These are phyloP conservation scores for Bradypodion pumilum DNA, from an alignment of 2,797 vertebrate genomes.

Conservation along the genomic window DNA sequence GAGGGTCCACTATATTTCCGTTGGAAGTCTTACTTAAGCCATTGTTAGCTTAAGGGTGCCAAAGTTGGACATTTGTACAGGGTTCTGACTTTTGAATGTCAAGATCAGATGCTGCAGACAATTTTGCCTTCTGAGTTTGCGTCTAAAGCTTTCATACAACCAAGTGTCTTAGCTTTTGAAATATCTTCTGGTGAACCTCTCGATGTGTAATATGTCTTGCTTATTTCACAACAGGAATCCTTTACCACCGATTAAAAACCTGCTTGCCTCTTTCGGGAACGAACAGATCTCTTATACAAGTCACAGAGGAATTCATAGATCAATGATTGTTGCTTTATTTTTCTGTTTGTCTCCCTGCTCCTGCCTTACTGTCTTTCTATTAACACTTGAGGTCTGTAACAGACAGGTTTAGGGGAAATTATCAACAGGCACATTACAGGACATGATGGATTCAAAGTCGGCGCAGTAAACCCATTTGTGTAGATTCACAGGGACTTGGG, in stretches of 20 bases:
- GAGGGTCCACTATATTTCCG: background rate
- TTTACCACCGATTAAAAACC: constrained; percentile 71
- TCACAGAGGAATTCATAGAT: constrained; percentile 6
- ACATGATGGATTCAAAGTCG: background rate
- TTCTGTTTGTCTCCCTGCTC: constrained; percentile 42
- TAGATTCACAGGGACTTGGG: too few species aligned
- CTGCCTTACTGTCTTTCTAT: background rate
- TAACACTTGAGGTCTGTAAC: constrained; percentile 35
- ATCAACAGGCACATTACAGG: background rate
- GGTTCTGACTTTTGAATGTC: background rate
- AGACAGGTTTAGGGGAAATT: background rate
- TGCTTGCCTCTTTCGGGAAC: constrained; percentile 80
- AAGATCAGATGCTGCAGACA: background rate
- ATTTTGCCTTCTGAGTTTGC: background rate
- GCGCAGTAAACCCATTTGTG: too few species aligned
- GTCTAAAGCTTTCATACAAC: background rate
- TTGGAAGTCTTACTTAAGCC: background rate
- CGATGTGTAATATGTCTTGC: background rate
- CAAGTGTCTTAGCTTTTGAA: background rate
- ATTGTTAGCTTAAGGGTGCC: background rate
- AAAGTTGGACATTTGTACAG: background rate
- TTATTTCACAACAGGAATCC: constrained; percentile 70
- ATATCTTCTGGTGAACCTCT: too few species aligned
- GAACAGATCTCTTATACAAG: constrained; percentile 40
- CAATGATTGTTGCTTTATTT: constrained; percentile 39